Evolutionary conservation across 2,888 invertebrate species (phyloP), one percentile per base, ranked within the genome.

Genomic region (Eupithecia insigniata): DNA sequence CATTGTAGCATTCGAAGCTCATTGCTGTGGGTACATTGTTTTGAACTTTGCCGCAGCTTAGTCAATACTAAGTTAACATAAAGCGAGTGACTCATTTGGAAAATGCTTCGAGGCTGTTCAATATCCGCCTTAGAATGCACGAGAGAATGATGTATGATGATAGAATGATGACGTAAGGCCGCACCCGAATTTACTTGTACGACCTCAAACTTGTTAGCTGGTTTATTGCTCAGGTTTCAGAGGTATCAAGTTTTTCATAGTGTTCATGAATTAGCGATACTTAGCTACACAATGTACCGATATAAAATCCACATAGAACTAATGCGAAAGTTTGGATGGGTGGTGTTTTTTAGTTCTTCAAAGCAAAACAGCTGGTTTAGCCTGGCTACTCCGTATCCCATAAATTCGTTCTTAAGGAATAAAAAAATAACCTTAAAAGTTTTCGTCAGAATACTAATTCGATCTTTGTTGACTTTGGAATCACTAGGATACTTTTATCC

Each of bases 71-170:
- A 43, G 64, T 65, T 62, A 67, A 64, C 55, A 43, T 34, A 55
- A n/a, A n/a, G n/a, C n/a, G n/a, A n/a, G 83, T 92, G 92, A 92
- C 78, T 92, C 90, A 92, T 78, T 84, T 85, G 83, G 83, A 86
- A 90, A 88, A 84, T 83, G 81, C 83, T 55, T 83, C 85, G 91
- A 92, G 92, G 93, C 82, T 90, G 80, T 79, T 80, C 80, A 73
- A 83, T 82, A 92, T 91, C 91, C 92, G 91, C 85, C 86, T 90
- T 84, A 80, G 78, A 76, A 71, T 81, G 77, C 81, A 81, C 77
- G 77, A n/a, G 72, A 70, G 72, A 80, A n/a, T n/a, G n/a, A n/a
- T n/a, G n/a, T n/a, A n/a, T n/a, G n/a, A n/a, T n/a, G n/a, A n/a
- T n/a, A n/a, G n/a, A n/a, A n/a, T n/a, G 77, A 81, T 87, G 84